A percentile compares a stretch with the other conserved stretches of the same genome.
Conservation (phyloP, 1,140 invertebrate species). For the Pogonomyrmex barbatus region DNA sequence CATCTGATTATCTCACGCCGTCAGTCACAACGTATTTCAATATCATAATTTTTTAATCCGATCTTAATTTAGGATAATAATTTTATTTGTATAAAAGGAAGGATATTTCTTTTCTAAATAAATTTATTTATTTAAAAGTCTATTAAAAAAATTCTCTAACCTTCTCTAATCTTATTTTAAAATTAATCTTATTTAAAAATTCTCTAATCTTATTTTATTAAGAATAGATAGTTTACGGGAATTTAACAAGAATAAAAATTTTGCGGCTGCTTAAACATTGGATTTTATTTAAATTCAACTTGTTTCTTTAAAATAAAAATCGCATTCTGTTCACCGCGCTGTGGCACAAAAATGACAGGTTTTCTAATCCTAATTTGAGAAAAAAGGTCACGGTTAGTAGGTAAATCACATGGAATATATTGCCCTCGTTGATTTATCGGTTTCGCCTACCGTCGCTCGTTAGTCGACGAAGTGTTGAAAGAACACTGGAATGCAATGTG, state of each 20-base stretch:
- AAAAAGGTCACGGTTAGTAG: constrained; percentile 38
- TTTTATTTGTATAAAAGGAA: background rate
- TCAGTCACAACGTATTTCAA: background rate
- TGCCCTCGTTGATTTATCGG: constrained; percentile 74
- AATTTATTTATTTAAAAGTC: background rate
- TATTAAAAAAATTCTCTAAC: background rate
- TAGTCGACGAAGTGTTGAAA: constrained; percentile 67
- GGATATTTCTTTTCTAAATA: background rate
- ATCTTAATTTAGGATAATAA: background rate
- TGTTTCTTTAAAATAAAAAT: background rate
- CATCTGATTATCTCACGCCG: background rate
- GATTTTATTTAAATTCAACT: background rate
- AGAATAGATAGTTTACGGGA: background rate
- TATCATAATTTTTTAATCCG: background rate
- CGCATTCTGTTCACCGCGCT: background rate
- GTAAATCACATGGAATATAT: constrained; percentile 33
- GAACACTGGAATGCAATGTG: constrained; percentile 68
- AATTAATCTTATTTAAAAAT: background rate
- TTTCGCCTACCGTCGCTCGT: constrained; percentile 41
- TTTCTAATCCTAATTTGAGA: constrained; percentile 14
- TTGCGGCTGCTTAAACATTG: background rate
- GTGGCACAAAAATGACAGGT: constrained; percentile 10
- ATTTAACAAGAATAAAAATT: background rate
- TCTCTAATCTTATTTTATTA: background rate
- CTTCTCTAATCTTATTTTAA: background rate